Conservation (phyloP, 2,888 invertebrate species). For the Vannuccia rotundouncinata region DNA sequence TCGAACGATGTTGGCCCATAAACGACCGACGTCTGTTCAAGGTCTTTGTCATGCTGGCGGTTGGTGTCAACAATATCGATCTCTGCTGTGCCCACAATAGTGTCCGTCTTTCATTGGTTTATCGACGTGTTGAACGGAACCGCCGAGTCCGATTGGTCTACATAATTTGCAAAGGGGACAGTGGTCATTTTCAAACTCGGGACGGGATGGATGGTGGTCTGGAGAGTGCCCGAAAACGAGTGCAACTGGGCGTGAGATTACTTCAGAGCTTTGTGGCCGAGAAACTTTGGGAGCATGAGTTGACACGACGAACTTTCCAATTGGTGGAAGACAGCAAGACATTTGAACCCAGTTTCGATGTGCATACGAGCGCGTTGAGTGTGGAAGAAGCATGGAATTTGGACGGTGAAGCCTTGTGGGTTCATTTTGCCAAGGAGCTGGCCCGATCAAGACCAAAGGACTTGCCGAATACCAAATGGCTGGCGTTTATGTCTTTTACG, state of each 20-base stretch:
- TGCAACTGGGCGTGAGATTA: slow-evolving; percentile 68
- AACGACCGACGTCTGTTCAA: slow-evolving; percentile 65
- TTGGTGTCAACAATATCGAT: slow-evolving; percentile 64
- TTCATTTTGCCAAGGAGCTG: slow-evolving; percentile 74
- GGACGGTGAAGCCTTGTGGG: slow-evolving; percentile 75
- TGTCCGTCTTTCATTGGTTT: slow-evolving; percentile 45
- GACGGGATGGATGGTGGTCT: slow-evolving; percentile 63
- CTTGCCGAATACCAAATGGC: slow-evolving; percentile 67
- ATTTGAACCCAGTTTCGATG: slow-evolving; percentile 61
- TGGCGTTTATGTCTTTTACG: slow-evolving; percentile 81
- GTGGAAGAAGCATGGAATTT: slow-evolving; percentile 67
- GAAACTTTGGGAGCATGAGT: slow-evolving; percentile 72
- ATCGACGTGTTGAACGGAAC: slow-evolving; percentile 35
- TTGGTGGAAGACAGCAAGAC: slow-evolving; percentile 62
- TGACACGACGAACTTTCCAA: slow-evolving; percentile 73
- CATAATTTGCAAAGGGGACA: slow-evolving; percentile 72
- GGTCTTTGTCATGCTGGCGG: slow-evolving; percentile 63
- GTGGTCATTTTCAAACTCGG: slow-evolving; percentile 71
- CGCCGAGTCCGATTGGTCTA: slow-evolving; percentile 69
- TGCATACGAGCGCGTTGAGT: slow-evolving; percentile 68
- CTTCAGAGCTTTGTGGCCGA: slow-evolving; percentile 80
- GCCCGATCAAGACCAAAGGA: slow-evolving; percentile 58
- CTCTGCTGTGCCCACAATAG: slow-evolving; percentile 58
- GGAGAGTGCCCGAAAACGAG: slow-evolving; percentile 69
- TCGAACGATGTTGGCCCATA: slow-evolving; percentile 61